These are phyloP conservation scores for Dendropsophus ebraccatus DNA, from an alignment of 2,113 vertebrate species.

Conservation along the genomic window DNA sequence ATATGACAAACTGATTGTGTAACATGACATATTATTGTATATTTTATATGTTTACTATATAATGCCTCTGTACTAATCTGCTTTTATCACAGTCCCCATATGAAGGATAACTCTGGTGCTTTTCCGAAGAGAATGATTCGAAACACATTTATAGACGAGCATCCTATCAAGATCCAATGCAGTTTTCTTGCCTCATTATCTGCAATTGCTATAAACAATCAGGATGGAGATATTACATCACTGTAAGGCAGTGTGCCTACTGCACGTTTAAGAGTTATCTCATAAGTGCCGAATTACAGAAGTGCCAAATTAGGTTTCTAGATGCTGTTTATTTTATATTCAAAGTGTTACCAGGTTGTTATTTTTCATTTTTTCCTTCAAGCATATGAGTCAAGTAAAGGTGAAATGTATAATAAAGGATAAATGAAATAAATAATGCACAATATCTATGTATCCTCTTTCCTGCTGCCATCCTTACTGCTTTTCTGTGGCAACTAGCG, in stretches of 20 bases:
- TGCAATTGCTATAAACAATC: slow-evolving; percentile 15
- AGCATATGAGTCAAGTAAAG: not conserved
- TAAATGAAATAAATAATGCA: not conserved
- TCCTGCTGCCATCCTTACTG: not conserved
- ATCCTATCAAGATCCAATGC: not conserved
- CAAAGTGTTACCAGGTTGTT: not conserved
- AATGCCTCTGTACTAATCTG: not conserved
- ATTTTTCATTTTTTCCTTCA: not conserved
- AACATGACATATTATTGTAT: not conserved
- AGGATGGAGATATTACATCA: not conserved
- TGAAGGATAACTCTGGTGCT: not conserved
- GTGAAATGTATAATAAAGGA: not conserved
- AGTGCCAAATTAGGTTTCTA: not conserved
- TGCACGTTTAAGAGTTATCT: not conserved
- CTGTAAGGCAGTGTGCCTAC: slow-evolving; percentile 1
- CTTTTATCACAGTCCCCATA: not conserved
- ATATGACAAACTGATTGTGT: not conserved
- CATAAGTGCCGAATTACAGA: not conserved
- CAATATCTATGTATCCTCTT: not conserved
- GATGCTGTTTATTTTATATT: not conserved
- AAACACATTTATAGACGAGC: not conserved
- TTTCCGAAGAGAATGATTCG: not conserved
- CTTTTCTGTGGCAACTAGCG: not conserved
- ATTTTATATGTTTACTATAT: not conserved
- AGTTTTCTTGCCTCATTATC: not conserved